Base-by-base conservation (phyloP, 2,113 vertebrate species). In the Cochlearius cochlearius region DNA sequence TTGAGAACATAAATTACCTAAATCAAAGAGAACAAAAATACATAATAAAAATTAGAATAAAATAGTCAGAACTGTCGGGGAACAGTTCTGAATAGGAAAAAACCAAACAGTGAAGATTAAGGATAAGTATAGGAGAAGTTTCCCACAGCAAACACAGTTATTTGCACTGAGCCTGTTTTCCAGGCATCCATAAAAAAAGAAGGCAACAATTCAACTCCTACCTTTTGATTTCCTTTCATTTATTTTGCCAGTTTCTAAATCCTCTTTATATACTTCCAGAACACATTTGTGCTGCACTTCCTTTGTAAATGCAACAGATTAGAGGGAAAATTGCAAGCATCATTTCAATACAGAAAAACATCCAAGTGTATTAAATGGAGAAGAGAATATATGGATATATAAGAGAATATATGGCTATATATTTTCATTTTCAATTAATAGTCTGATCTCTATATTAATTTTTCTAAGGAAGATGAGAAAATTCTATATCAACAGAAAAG, bases 301-400 rank as follows among this genome's bases (percentile, higher is more conserved):
- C 59, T 82, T 85, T 91, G 79, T 60, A 95, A 96, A 95, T 32
- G 14, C 18, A 96, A 96, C 58, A 79, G 43, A 88, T 92, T 55
- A 96, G 53, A 75, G 27, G 16, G 55, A 77, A 90, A 90, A 91
- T 49, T 91, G 77, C 39, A 96, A 75, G 67, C 79, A 73, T 94
- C 38, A 29, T 49, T n/a, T 83, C 90, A 90, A 80, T 63, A 87
- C 12, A 58, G 62, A 87, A 88, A 73, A 96, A 69, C 32, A 84
- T 52, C 58, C 53, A 78, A 87, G 60, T 56, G 82, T 81, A 95
- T 92, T 86, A 96, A 67, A 94, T 22, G 7, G 88, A 88, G 90
- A 93, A 94, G 38, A 92, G 7, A 95, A 11, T 18, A 58, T 10
- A 8, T 30, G 3, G 7, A 39, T 45, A 49, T 13, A 17, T 10